Evolutionary conservation across 1,140 invertebrate genomes (phyloP).

Genomic region (Mamestra configurata): DNA sequence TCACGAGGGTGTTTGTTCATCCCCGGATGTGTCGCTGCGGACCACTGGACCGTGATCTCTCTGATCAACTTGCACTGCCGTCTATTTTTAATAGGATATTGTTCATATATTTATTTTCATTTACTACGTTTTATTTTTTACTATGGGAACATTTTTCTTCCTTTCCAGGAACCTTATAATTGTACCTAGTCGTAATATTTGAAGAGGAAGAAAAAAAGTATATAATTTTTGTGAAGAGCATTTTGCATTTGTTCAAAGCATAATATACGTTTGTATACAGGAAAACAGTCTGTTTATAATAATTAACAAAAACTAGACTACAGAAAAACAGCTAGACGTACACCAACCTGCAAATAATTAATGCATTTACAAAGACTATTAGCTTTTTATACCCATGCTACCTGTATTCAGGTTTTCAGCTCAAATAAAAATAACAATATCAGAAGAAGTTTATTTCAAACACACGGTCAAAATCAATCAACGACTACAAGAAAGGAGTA

Average conservation of each 20-base stretch:
- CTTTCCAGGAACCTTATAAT: too few relatives aligned
- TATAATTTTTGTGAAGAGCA: background rate
- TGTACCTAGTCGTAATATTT: too few relatives aligned
- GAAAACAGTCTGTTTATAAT: slow-evolving; percentile 14
- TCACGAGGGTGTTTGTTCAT: background rate
- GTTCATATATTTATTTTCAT: background rate
- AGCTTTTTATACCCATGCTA: background rate
- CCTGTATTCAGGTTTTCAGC: background rate
- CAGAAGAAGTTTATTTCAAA: slow-evolving; percentile 58
- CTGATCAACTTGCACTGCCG: slow-evolving; percentile 44
- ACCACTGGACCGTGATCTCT: slow-evolving; percentile 40
- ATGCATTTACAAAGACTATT: slow-evolving; percentile 11
- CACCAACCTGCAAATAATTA: slow-evolving; percentile 18
- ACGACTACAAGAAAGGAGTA: slow-evolving; percentile 62
- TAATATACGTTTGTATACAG: background rate
- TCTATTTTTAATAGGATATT: slow-evolving; percentile 43
- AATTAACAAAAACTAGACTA: slow-evolving; percentile 31
- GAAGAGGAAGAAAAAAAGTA: too few relatives aligned
- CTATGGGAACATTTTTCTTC: too few relatives aligned
- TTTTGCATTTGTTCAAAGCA: background rate
- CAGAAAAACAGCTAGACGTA: slow-evolving; percentile 26
- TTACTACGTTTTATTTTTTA: too few relatives aligned
- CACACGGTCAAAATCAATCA: slow-evolving; percentile 76
- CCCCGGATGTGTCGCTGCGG: slow-evolving; percentile 50
- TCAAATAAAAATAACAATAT: slow-evolving; percentile 50